Base-by-base conservation (phyloP, 37 sponge, comb jelly and placozoan species). In the Halisarca cf. caerulea region DNA sequence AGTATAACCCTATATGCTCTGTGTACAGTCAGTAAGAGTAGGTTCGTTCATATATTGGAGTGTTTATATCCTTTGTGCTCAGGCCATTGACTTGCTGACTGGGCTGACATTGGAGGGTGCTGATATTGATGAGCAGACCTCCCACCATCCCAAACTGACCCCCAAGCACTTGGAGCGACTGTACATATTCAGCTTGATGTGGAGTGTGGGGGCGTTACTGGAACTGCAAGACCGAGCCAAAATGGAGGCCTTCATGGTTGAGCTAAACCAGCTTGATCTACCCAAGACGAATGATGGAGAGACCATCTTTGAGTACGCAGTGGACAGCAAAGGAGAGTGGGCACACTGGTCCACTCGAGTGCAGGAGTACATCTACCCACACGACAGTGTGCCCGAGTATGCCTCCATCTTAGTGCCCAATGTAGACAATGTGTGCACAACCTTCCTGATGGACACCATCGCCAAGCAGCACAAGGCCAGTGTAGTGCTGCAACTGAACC, bases 231-330 rank as follows among this genome's bases (percentile, higher is more conserved):
- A 94, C 59, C 78, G 99, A 82, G 88, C 91, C 37, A 96, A 94
- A 83, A 81, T 98, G 90, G 91, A 98, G 80, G 86, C 66, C 28
- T 96, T 91, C 83, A 55, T 98, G 32, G 17, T 40, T 18, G 69
- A 90, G 35, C 58, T 86, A 84, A 81, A 82, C 18, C 78, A 84
- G 15, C 88, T 96, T 14, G 86, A 96, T 36, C 84, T 98, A 0
- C 99, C 99, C 73, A 85, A 82, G 47, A 82, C 86, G 14, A 59
- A 89, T 5, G 84, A 66, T 0, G 92, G 91, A 24, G 95, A 98
- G 81, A 98, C 99, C 41, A 98, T 98, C 14, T 98, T 98, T 84
- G 99, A 98, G 87, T 98, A 92, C 71, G 82, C 92, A 0, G 99
- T 96, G 33, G 89, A 90, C 47, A 90, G 92, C 24, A 57, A 61